phyloP scores from a whole-genome alignment of 2,797 vertebrate genomes.

The Petrocephalus schoutedeni region DNA sequence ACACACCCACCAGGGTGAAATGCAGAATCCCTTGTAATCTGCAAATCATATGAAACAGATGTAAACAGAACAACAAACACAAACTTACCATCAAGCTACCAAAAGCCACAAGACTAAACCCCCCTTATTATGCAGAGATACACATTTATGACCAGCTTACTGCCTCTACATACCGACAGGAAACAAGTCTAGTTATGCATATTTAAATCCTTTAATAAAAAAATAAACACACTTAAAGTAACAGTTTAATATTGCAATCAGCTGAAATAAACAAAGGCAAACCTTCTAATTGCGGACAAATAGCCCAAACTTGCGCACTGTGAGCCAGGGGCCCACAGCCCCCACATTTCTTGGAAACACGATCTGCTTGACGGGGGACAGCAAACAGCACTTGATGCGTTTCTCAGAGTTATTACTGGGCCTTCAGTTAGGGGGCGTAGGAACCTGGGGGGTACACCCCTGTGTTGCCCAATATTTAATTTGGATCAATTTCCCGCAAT shows the following conservation, averaged over 20 bases:
- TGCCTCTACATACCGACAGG: not conserved
- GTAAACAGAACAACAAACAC: not conserved
- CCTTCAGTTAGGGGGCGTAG: not conserved
- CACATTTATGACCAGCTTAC: not conserved
- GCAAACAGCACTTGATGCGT: not conserved
- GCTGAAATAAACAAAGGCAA: not conserved
- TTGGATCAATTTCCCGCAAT: not conserved
- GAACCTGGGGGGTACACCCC: not conserved
- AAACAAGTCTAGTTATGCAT: not conserved
- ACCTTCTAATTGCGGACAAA: not conserved
- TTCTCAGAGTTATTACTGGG: not conserved
- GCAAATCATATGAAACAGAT: not conserved
- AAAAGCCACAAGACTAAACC: not conserved
- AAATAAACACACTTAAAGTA: not conserved
- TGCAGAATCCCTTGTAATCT: not conserved
- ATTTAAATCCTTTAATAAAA: not conserved
- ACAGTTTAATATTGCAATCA: not conserved
- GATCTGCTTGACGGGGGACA: not conserved
- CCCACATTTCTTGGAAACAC: not conserved
- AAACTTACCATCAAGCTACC: not conserved
- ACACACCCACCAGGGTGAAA: not conserved
- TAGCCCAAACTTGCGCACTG: not conserved
- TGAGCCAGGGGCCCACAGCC: not conserved
- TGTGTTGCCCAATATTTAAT: not conserved
- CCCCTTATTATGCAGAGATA: not conserved